These are phyloP conservation scores for Lomographa bimaculata DNA, from an alignment of 2,888 invertebrate genomes.

Conservation along the genomic window DNA sequence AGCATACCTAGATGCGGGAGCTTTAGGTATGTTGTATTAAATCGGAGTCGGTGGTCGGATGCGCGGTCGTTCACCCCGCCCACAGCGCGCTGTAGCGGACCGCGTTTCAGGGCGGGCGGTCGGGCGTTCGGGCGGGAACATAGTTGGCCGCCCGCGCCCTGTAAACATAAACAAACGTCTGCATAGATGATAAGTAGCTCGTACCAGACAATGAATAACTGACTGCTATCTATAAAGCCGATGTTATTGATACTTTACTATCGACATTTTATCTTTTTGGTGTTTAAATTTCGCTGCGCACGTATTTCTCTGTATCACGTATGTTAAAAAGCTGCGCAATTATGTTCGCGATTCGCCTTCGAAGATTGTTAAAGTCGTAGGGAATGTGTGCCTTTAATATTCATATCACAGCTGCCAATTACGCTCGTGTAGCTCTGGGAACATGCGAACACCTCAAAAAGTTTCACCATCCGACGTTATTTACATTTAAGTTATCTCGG, in stretches of 20 bases:
- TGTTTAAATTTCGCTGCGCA: neutral
- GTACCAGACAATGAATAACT: conserved; percentile 41
- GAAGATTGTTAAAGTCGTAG: conserved; percentile 10
- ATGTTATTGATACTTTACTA: conserved; percentile 18
- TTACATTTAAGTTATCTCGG: conserved; percentile 5
- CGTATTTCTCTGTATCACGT: neutral
- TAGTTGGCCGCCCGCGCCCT: conserved; percentile 43
- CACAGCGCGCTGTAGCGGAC: conserved; percentile 35
- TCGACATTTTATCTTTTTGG: conserved; percentile 12
- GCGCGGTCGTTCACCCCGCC: conserved; percentile 59
- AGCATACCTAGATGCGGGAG: conserved; percentile 26
- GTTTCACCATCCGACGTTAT: conserved; percentile 5
- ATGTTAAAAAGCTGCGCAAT: conserved; percentile 13
- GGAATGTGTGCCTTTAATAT: conserved; percentile 20
- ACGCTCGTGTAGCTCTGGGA: conserved; percentile 9
- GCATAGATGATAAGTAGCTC: conserved; percentile 43
- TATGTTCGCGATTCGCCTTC: conserved; percentile 14
- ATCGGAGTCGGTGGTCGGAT: conserved; percentile 42
- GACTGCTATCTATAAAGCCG: conserved; percentile 21
- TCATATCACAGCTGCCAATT: conserved; percentile 21
- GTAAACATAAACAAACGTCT: conserved; percentile 67
- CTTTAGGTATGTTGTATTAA: conserved; percentile 48
- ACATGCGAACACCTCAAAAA: conserved; percentile 15
- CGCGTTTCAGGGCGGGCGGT: conserved; percentile 50
- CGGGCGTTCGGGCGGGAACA: conserved; percentile 29